Percentiles rank a stretch among this genome's conserved stretches.
phyloP scores from a whole-genome alignment of 2,113 vertebrate species.

The Pogonocichla stellata region DNA sequence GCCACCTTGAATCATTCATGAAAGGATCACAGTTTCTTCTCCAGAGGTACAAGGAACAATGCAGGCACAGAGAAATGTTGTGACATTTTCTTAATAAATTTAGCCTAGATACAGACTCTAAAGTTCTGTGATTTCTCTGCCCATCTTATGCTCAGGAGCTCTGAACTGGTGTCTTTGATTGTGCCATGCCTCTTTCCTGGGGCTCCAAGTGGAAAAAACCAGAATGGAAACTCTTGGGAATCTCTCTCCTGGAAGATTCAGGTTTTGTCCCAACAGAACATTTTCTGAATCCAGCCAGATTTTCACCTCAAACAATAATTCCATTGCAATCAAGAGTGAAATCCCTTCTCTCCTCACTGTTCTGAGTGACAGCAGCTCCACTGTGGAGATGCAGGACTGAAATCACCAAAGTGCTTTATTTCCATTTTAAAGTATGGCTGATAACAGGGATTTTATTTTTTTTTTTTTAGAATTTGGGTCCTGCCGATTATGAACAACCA shows the following conservation, averaged over 20 bases:
- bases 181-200: not conserved
- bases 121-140: not conserved
- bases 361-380: not conserved
- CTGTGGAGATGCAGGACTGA: not conserved
- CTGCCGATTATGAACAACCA: not conserved
- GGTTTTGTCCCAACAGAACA: not conserved
- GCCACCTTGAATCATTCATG: conserved; percentile 34
- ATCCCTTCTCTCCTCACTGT: not conserved
- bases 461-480: not conserved
- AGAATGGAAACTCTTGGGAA: not conserved
- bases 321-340: not conserved
- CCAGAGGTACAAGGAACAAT: not conserved
- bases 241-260: not conserved
- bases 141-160: not conserved
- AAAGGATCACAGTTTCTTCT: not conserved
- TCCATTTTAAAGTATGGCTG: not conserved
- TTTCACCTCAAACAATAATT: not conserved
- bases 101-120: not conserved
- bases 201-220: not conserved
- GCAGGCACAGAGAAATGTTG: not conserved
- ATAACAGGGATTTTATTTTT: not conserved
- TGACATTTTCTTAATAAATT: not conserved
- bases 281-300: not conserved
- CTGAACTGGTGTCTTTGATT: not conserved
- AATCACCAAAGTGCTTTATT: not conserved